Percentiles rank a stretch among this genome's conserved stretches.
Evolutionary conservation across 2,888 invertebrate species (phyloP).

Genomic region (Muscina levida): DNA sequence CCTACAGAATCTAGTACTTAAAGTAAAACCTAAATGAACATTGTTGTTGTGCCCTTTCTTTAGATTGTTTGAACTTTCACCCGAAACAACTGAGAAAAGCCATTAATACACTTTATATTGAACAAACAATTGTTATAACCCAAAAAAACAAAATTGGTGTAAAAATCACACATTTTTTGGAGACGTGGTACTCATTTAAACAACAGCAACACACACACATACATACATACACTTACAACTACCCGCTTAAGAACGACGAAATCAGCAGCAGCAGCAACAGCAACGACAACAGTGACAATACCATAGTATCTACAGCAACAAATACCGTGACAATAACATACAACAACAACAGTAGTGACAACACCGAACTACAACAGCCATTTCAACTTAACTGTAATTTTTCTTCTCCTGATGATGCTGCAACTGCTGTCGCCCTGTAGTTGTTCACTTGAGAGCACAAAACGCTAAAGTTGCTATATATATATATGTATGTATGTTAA

Average conservation of each 20-base stretch:
- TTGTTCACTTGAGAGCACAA: background rate
- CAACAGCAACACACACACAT: constrained; percentile 44
- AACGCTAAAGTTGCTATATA: background rate
- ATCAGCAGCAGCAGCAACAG: background rate
- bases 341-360: too few species aligned
- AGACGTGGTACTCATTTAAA: constrained; percentile 23
- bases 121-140: constrained; percentile 37
- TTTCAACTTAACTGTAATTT: constrained; percentile 52
- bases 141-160: constrained; percentile 15
- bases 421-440: background rate
- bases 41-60: background rate
- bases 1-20: too few species aligned
- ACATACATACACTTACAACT: too few species aligned
- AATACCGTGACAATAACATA: background rate
- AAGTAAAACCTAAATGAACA: too few species aligned
- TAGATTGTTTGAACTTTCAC: background rate
- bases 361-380: background rate
- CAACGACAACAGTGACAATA: too few species aligned
- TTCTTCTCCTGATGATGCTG: constrained; percentile 50
- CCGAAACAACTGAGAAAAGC: constrained; percentile 11
- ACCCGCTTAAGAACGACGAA: background rate
- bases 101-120: constrained; percentile 36
- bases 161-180: constrained; percentile 15
- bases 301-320: too few species aligned
- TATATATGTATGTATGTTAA: too few species aligned